A percentile compares a stretch with the other conserved stretches of the same genome.
phyloP scores from a whole-genome alignment of 2,113 vertebrate genomes.

The Scopus umbretta region DNA sequence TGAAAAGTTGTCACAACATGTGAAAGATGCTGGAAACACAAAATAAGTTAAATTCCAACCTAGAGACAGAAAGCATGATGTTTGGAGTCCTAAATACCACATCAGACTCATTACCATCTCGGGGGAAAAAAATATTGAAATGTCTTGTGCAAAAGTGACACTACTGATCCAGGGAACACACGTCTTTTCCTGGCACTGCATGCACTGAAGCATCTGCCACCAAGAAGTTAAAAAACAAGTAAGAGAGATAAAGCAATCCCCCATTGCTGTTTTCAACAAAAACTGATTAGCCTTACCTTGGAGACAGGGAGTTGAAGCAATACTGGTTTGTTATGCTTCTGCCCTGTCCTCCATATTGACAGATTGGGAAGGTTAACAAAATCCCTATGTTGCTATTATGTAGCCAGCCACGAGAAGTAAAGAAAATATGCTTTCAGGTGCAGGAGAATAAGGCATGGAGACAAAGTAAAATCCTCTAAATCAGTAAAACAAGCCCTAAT shows the following conservation, averaged over 20 bases:
- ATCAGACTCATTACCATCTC: neutral
- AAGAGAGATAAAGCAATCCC: neutral
- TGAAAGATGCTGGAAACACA: neutral
- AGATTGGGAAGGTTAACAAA: neutral
- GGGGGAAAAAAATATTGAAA: neutral
- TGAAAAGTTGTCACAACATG: neutral
- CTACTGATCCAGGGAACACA: neutral
- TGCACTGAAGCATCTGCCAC: neutral
- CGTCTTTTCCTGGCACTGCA: neutral
- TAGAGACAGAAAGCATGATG: neutral
- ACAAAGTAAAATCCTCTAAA: neutral
- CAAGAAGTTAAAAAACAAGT: neutral
- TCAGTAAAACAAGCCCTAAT: neutral
- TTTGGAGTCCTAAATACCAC: neutral
- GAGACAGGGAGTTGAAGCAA: neutral
- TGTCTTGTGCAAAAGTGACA: neutral
- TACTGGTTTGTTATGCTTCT: neutral
- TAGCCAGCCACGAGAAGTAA: neutral
- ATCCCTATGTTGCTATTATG: neutral
- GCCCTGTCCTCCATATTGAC: neutral
- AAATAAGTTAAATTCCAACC: neutral
- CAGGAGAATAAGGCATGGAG: neutral
- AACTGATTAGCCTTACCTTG: slow-evolving; percentile 25
- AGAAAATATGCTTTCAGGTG: neutral
- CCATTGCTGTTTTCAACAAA: neutral